These are phyloP conservation scores for Melanitta fusca DNA, from an alignment of 2,797 vertebrate genomes.

Conservation along the genomic window DNA sequence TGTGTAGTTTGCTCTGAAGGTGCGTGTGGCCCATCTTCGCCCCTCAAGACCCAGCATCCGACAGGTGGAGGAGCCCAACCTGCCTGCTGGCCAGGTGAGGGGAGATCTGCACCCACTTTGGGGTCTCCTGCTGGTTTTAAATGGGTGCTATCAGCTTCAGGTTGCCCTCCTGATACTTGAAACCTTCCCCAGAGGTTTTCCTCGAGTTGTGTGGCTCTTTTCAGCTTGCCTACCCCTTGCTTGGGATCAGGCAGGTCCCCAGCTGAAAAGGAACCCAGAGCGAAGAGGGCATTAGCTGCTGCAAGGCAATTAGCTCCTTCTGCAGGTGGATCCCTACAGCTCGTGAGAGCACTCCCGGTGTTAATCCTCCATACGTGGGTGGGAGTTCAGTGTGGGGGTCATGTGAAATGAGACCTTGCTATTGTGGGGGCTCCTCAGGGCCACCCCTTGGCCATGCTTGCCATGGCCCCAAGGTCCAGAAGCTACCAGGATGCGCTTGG, in stretches of 20 bases:
- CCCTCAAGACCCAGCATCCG: not conserved
- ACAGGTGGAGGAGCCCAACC: not conserved
- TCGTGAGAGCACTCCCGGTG: not conserved
- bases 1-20: not conserved
- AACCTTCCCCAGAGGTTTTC: not conserved
- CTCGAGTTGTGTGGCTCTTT: not conserved
- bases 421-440: accelerated
- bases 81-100: no score
- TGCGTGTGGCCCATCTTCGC: not conserved
- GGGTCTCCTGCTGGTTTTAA: not conserved
- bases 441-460: not conserved
- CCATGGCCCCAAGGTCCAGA: accelerated
- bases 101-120: not conserved
- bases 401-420: not conserved
- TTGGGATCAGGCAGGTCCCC: not conserved
- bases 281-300: not conserved
- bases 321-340: not conserved
- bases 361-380: not conserved
- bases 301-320: not conserved
- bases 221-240: not conserved
- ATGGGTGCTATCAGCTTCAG: not conserved
- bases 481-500: not conserved
- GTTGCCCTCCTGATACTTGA: no score
- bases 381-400: accelerated
- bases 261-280: not conserved